These are phyloP conservation scores for Cataglyphis altisquamis DNA, from an alignment of 2,888 invertebrate species.

Conservation along the genomic window DNA sequence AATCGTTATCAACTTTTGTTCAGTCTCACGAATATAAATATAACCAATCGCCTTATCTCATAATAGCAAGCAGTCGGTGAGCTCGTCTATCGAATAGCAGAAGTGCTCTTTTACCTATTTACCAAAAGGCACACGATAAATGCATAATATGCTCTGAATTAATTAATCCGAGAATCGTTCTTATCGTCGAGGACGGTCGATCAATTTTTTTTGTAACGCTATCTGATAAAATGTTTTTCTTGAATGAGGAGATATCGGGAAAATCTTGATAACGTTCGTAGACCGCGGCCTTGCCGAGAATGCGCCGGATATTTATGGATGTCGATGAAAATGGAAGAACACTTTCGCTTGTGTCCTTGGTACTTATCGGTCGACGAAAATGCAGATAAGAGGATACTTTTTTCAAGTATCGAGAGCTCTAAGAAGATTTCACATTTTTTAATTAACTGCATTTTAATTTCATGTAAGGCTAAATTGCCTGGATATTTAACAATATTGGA, in stretches of 20 bases:
- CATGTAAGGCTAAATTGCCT: not conserved
- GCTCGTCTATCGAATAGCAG: not conserved
- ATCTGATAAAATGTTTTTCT: constrained; percentile 59
- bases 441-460: not conserved
- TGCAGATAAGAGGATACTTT: not conserved
- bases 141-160: not conserved
- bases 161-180: not conserved
- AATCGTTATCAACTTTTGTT: too few species aligned
- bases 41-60: too few species aligned
- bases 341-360: not conserved
- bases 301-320: not conserved
- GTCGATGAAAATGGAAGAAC: not conserved
- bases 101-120: not conserved
- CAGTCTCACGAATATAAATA: too few species aligned
- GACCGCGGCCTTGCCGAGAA: constrained; percentile 46
- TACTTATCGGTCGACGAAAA: not conserved
- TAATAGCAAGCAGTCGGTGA: too few species aligned
- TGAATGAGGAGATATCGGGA: constrained; percentile 55
- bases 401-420: not conserved
- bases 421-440: not conserved
- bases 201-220: constrained; percentile 51
- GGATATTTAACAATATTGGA: not conserved
- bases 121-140: not conserved
- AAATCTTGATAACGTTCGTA: constrained; percentile 62
- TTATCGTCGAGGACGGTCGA: constrained; percentile 53